Base-by-base conservation (phyloP, 1,140 invertebrate genomes). In the Rhynchophorus ferrugineus region DNA sequence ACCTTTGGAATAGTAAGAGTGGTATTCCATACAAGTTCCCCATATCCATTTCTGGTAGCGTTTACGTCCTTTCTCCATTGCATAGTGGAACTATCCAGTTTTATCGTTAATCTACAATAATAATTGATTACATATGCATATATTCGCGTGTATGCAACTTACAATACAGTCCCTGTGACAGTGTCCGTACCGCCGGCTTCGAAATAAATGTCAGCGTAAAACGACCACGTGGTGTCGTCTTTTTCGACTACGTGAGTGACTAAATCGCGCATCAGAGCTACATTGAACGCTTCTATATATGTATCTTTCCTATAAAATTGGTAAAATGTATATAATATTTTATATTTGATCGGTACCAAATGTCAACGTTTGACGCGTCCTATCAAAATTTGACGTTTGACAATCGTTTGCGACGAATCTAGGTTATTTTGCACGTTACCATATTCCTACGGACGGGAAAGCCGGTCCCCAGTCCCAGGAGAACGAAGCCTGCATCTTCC, bases 401-500 rank as follows among this genome's bases (percentile, higher is more conserved):
- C n/a, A n/a, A n/a, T 11, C 16, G 8, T 11, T 38, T 38, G 16
- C 36, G 8, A 38, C 5, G 16, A 33, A 33, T 33, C 29, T 33
- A n/a, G n/a, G 7, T 33, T 38, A 38, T 14, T n/a, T n/a, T n/a
- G 14, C 2, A 20, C 49, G n/a, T 6, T 38, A 38, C 36, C 36
- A 38, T 38, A 38, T 7, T 11, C 36, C 36, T 18, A 38, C n/a
- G n/a, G n/a, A n/a, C n/a, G n/a, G n/a, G n/a, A n/a, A n/a, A n/a
- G n/a, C n/a, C n/a, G n/a, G n/a, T 38, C 93, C 95, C 95, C 95
- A 98, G 72, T 98, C 95, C 95, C 95, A 98, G 22, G 84, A 79
- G 60, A 95, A 98, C 7, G 91, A 94, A 0, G 91, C 85, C 73
- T 98, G 95, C 83, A 93, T 93, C 74, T 98, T 98, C 43, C 94